phyloP scores from a whole-genome alignment of 2,888 invertebrate genomes.

The Xestobium rufovillosum region DNA sequence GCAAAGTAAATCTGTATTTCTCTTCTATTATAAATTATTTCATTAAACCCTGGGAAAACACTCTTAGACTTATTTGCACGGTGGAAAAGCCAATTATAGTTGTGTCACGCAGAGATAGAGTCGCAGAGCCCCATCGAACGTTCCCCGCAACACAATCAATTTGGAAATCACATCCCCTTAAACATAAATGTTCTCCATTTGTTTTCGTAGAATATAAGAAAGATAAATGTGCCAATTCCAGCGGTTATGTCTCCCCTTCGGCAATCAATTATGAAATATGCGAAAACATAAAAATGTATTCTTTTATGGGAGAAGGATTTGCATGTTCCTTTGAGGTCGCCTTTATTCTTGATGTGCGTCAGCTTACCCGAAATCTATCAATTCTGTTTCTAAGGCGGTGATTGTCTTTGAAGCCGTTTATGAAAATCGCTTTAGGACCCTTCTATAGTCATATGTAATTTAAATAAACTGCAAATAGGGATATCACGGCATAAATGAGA shows the following conservation, averaged over 20 bases:
- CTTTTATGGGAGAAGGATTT: conserved; percentile 30
- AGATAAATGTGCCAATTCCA: conserved; percentile 34
- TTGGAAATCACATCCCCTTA: conserved; percentile 30
- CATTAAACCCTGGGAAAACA: no score
- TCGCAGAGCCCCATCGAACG: no score
- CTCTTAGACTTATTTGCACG: no score
- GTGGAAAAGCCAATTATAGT: no score
- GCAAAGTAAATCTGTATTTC: no score
- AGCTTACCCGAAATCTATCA: conserved; percentile 33
- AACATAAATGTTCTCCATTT: conserved; percentile 31
- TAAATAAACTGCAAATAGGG: conserved; percentile 42
- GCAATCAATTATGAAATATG: conserved; percentile 39
- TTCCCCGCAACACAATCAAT: conserved; percentile 33
- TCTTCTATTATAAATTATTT: no score
- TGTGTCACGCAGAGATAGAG: no score
- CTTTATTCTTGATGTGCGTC: conserved; percentile 26
- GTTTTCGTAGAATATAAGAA: conserved; percentile 22
- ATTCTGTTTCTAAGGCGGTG: conserved; percentile 32
- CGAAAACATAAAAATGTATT: conserved; percentile 32
- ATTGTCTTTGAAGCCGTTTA: conserved; percentile 28
- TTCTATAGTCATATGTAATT: conserved; percentile 35
- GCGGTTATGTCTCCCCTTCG: conserved; percentile 28
- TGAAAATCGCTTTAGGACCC: conserved; percentile 33
- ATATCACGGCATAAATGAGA: conserved; percentile 30
- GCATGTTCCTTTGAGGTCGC: conserved; percentile 27